A percentile compares a stretch with the other conserved stretches of the same genome.
These are phyloP conservation scores for Tympanuchus pallidicinctus DNA, from an alignment of 2,113 vertebrate genomes.

Conservation along the genomic window DNA sequence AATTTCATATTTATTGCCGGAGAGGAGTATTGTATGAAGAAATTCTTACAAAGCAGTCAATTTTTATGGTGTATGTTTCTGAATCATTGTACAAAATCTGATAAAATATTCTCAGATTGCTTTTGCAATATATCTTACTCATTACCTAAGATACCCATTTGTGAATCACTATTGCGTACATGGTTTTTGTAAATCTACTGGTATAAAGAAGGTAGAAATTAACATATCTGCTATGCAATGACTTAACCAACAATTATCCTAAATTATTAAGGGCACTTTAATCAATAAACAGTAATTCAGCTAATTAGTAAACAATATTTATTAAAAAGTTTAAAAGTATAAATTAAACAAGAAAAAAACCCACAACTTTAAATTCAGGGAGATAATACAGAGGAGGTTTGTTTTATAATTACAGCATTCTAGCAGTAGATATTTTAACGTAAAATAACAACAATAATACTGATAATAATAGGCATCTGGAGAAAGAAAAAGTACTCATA, in stretches of 20 bases:
- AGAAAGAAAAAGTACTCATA: neutral
- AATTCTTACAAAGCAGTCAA: neutral
- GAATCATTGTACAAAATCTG: neutral
- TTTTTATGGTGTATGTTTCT: neutral
- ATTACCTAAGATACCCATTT: neutral
- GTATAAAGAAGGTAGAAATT: neutral
- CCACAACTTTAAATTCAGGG: neutral
- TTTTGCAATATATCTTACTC: neutral
- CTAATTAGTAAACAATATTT: constrained; percentile 53
- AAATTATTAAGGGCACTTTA: constrained; percentile 53
- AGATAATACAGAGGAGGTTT: neutral
- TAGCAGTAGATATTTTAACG: constrained; percentile 32
- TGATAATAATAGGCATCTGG: neutral
- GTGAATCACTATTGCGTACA: neutral
- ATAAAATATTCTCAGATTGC: neutral
- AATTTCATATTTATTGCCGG: neutral
- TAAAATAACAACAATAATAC: neutral
- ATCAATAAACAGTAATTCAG: constrained; percentile 53
- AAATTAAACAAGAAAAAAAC: neutral
- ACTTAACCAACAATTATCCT: neutral
- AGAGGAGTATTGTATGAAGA: neutral
- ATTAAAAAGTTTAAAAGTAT: neutral
- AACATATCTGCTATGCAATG: neutral
- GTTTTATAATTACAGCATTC: constrained; percentile 24
- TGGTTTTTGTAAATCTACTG: neutral